phyloP scores from a whole-genome alignment of 1,140 invertebrate genomes.

The Dendroctonus valens region DNA sequence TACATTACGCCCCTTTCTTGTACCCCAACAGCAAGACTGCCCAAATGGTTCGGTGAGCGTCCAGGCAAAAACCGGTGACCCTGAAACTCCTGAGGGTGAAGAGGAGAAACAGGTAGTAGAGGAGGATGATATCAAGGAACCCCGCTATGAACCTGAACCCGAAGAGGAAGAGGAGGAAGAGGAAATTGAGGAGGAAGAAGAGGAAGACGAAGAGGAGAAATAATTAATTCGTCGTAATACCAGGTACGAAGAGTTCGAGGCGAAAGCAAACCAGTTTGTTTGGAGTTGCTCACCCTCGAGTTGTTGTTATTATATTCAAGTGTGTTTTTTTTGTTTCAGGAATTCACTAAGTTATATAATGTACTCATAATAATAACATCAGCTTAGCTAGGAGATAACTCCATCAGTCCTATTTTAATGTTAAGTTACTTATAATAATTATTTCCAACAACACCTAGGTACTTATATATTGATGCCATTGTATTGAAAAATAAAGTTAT shows the following conservation, averaged over 20 bases:
- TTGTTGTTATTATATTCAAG: too few relatives aligned
- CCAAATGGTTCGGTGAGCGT: conserved; percentile 92
- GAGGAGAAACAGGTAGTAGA: conserved; percentile 76
- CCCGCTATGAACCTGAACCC: conserved; percentile 61
- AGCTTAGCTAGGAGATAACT: conserved; percentile 18
- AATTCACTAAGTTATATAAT: conserved; percentile 19
- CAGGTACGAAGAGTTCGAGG: not conserved
- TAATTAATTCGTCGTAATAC: conserved; percentile 52
- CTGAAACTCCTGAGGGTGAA: conserved; percentile 84
- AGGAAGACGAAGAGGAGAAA: conserved; percentile 67
- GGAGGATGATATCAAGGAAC: conserved; percentile 69
- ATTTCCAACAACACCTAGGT: conserved; percentile 16
- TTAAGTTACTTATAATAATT: conserved; percentile 15
- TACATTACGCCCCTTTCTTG: conserved; percentile 34
- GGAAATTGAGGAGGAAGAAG: conserved; percentile 62
- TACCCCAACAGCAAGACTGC: conserved; percentile 71
- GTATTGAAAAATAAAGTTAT: conserved; percentile 26
- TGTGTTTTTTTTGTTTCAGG: conserved; percentile 7
- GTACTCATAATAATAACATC: conserved; percentile 28
- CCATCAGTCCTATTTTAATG: conserved; percentile 14
- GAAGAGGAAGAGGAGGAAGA: conserved; percentile 74
- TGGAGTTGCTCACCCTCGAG: too few relatives aligned
- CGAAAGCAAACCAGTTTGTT: too few relatives aligned
- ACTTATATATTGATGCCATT: conserved; percentile 20
- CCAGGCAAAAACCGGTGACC: conserved; percentile 85